Evolutionary conservation across 2,888 invertebrate species (phyloP).

Genomic region (Mylabris sibirica): DNA sequence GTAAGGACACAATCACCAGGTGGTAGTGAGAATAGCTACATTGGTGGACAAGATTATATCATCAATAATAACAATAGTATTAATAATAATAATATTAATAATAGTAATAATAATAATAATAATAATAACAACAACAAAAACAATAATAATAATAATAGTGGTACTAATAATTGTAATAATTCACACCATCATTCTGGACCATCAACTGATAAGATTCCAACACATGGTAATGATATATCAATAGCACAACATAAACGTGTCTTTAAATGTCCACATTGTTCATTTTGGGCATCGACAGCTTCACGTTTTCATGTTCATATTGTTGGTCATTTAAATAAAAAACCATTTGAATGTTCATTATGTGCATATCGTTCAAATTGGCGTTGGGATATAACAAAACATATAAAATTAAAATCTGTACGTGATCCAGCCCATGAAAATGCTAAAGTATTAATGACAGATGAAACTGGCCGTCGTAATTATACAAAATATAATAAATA

Average conservation of each 20-base stretch:
- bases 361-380: conserved; percentile 95
- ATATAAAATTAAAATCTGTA: conserved; percentile 88
- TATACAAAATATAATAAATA: conserved; percentile 94
- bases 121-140: neutral
- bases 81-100: conserved; percentile 43
- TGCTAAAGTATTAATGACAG: conserved; percentile 87
- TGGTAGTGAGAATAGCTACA: conserved; percentile 51
- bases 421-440: conserved; percentile 82
- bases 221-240: conserved; percentile 66
- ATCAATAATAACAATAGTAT: conserved; percentile 11
- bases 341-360: conserved; percentile 93
- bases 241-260: conserved; percentile 78
- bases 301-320: conserved; percentile 94
- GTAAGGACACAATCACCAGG: conserved; percentile 58
- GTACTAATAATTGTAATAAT: conserved; percentile 45
- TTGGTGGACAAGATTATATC: conserved; percentile 44
- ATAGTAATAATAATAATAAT: conserved; percentile 47
- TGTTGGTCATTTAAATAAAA: conserved; percentile 90
- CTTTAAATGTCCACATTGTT: conserved; percentile 91
- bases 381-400: conserved; percentile 97
- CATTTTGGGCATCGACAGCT: conserved; percentile 92
- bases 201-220: conserved; percentile 67
- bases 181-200: conserved; percentile 48
- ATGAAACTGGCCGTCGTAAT: conserved; percentile 88
- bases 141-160: conserved; percentile 18